Base-by-base conservation (phyloP, 2,888 invertebrate species). In the Cheiracanthium punctorium region DNA sequence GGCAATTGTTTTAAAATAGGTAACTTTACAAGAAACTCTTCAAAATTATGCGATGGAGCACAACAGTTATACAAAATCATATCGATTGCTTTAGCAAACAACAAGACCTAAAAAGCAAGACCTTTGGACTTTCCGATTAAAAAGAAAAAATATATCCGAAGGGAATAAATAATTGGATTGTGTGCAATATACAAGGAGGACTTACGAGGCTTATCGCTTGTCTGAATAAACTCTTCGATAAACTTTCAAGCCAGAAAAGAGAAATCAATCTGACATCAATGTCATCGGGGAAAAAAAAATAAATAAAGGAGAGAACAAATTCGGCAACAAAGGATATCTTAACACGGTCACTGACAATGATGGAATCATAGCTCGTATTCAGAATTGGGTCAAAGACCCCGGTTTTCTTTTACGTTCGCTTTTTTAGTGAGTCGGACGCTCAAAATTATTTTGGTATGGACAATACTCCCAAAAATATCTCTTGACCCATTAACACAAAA, bases 391-490 rank as follows among this genome's bases (percentile, higher is more conserved):
- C 71, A 71, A 71, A 71, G 71, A 71, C 71, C 71, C 43, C 7
- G 17, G 37, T 43, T 43, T n/a, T 71, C 43, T 43, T 32, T 28
- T 71, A 8, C 8, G 33, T n/a, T 32, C 67, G 67, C 30, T 67
- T 32, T 32, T 32, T 37, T 1, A 17, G 30, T 30, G 67, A 67
- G 32, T 67, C 30, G 67, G 29, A 30, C 67, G 32, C 14, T 67
- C 20, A 12, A 58, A 28, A 5, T 8, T 71, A 71, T 71, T 71
- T 71, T 29, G 37, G 71, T 28, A 24, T 71, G 71, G 29, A 71
- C 71, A 71, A 71, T 71, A 67, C 29, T 71, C 33, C 71, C 71
- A 29, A 43, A 71, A 71, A 71, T 71, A 71, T 43, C 29, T 43
- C 37, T 41, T 71, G 71, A 71, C 71, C 71, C 28, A 20, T 24